Base-by-base conservation (phyloP, 37 sponge, comb jelly and placozoan species). In the Eunapius fragilis region DNA sequence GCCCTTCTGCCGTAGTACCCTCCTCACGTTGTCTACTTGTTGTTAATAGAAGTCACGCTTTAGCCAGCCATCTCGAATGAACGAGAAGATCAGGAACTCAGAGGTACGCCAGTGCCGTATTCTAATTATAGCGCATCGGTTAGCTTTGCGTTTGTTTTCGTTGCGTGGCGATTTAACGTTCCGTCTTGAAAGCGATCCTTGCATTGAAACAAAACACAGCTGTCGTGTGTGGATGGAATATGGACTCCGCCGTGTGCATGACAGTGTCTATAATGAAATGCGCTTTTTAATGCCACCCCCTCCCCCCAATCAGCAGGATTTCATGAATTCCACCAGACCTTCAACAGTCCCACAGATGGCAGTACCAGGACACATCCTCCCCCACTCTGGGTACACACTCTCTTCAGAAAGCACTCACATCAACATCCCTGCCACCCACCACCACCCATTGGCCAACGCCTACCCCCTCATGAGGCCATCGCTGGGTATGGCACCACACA, bases 121-220 rank as follows among this genome's bases (percentile, higher is more conserved):
- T 91, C 91, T 82, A 91, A 83, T 91, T 91, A 82, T 30, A 49
- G 87, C 91, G 50, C 91, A 90, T 67, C 86, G 10, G 3, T 27
- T 23, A 31, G 2, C 22, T 25, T 14, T 27, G 0, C 17, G 45
- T 76, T 14, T 80, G 68, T 25, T 58, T 80, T 58, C 68, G 49
- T 80, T 77, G 27, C 33, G 74, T 32, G 33, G 31, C 74, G 58
- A 58, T 58, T 58, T 17, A 58, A 19, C 58, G 58, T 19, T 19
- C 6, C 41, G 41, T 41, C 41, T 41, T 58, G 14, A 17, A 58
- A 58, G 7, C 19, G 14, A 17, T 58, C 14, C 58, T 58, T 58
- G 58, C 22, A 58, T 58, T 11, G 19, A 58, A 58, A 58, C 14
- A 10, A 58, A 58, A 45, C 7, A 45, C 47, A 45, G 9, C 47